These are phyloP conservation scores for Lucinisca nassula DNA, from an alignment of 2,888 invertebrate genomes.

Conservation along the genomic window DNA sequence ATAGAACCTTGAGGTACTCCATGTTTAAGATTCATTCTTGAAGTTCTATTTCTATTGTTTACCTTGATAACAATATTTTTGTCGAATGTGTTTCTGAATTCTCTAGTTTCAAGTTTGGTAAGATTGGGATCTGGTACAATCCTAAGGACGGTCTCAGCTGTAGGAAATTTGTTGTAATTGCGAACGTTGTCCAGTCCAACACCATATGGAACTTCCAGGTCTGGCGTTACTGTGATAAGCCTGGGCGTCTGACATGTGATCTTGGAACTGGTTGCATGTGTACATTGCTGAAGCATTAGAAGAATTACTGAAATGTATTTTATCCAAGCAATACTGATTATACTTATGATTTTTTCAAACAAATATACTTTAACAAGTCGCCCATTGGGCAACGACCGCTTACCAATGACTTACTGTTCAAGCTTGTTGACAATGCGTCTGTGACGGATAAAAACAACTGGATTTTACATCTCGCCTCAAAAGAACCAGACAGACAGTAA, in stretches of 20 bases:
- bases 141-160: not conserved
- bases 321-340: too few species aligned
- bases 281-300: not conserved
- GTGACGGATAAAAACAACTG: too few species aligned
- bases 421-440: too few species aligned
- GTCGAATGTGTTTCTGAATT: conserved; percentile 42
- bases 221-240: not conserved
- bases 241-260: conserved; percentile 41
- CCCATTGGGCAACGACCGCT: too few species aligned
- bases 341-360: too few species aligned
- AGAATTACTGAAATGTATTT: too few species aligned
- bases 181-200: conserved; percentile 38
- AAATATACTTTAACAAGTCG: too few species aligned
- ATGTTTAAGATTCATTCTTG: too few species aligned
- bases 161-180: conserved; percentile 3
- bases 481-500: too few species aligned
- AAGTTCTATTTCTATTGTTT: not conserved
- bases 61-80: conserved; percentile 41
- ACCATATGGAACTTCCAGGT: conserved; percentile 9
- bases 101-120: not conserved
- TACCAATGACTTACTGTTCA: too few species aligned
- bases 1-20: too few species aligned
- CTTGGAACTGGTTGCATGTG: not conserved
- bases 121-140: conserved; percentile 40
- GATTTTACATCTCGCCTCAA: too few species aligned